A percentile compares a stretch with the other conserved stretches of the same genome.
phyloP scores from a whole-genome alignment of 2,797 vertebrate genomes.

The Morus bassanus region DNA sequence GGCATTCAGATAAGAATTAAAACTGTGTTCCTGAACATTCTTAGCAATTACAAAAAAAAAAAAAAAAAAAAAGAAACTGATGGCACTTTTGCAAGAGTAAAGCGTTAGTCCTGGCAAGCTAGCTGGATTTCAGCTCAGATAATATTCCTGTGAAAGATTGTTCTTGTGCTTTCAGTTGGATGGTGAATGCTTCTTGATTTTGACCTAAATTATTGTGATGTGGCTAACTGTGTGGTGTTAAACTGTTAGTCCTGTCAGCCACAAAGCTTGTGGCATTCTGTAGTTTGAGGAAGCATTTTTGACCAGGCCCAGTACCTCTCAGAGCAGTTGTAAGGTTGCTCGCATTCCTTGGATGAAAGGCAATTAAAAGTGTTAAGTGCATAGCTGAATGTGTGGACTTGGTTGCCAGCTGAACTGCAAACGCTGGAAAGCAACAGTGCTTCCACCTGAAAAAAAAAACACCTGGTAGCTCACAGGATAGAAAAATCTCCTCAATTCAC shows the following conservation, averaged over 20 bases:
- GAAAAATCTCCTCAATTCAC: not conserved
- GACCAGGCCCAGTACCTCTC: not conserved
- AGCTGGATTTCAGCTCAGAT: not conserved
- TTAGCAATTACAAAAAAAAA: not conserved
- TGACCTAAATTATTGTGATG: not conserved
- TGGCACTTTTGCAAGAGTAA: not conserved
- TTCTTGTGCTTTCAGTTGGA: not conserved
- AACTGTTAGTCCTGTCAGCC: not conserved
- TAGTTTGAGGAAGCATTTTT: not conserved
- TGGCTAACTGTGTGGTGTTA: not conserved
- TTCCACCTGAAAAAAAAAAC: not conserved
- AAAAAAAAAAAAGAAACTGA: not conserved
- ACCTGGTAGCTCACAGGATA: accelerated
- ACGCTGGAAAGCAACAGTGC: not conserved
- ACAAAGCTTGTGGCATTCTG: not conserved
- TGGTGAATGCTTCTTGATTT: not conserved
- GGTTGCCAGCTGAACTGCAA: not conserved
- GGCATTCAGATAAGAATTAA: not conserved
- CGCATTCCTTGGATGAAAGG: not conserved
- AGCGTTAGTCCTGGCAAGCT: not conserved
- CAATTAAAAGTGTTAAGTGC: not conserved
- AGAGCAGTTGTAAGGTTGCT: not conserved
- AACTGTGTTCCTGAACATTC: not conserved
- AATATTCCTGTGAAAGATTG: not conserved
- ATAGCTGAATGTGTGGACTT: not conserved